Base-by-base conservation (phyloP, 2,888 invertebrate genomes). In the Tanytarsus gracilentus region DNA sequence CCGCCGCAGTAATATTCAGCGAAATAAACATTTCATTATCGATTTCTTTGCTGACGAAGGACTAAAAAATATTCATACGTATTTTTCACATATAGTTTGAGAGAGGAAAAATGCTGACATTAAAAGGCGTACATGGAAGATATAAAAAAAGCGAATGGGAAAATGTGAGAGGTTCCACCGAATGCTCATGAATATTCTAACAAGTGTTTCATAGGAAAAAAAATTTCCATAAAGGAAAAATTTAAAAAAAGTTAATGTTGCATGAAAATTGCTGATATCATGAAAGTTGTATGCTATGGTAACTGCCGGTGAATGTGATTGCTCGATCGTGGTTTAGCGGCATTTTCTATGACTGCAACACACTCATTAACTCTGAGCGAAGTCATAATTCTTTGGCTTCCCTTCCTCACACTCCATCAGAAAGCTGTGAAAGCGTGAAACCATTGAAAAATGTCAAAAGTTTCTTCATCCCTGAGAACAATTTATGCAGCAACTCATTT, bases 181-280 rank as follows among this genome's bases (percentile, higher is more conserved):
- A 58, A 11, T 30, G 58, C 26, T 58, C 58, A 58, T 58, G 58
- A 58, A 58, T 58, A 58, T 58, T 58, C 58, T 48, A 58, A 58
- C 58, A 58, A 58, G 58, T 58, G 58, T 58, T 36, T 55, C 18
- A 29, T 26, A 25, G 21, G 18, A 23, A 18, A 14, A 18, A 26
- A 29, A 58, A 58, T 58, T 58, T 58, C 48, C 58, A 58, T 58
- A 48, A 58, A 58, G 48, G 58, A 25, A 48, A 58, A 58, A 58
- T 58, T 58, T 39, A 44, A n/a, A n/a, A n/a, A n/a, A 58, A 48
- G 26, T 58, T 58, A 58, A 58, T 58, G 58, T 44, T 58, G 58
- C 58, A 48, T 48, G 48, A 58, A 58, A 58, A 58, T 58, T 48
- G 58, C 58, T 58, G 58, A 58, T 58, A 48, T 39, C 44, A 39